Evolutionary conservation across 2,797 vertebrate species (phyloP).

Genomic region (Perdix hodgsoniae): DNA sequence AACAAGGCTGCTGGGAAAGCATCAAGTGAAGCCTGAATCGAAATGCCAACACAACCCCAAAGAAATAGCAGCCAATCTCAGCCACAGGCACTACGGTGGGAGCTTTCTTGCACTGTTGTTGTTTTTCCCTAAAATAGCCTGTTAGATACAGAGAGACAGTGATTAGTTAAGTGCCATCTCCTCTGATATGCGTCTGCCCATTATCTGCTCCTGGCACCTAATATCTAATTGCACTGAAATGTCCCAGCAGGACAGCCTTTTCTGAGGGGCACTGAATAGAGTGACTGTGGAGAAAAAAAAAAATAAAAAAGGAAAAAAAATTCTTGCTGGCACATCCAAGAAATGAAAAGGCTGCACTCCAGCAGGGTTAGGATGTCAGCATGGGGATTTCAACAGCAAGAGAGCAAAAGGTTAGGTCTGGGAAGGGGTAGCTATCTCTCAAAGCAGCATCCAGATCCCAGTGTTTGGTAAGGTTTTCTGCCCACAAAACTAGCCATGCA

Average conservation of each 20-base stretch:
- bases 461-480: slow-evolving; percentile 20
- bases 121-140: slow-evolving; percentile 57
- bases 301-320: neutral
- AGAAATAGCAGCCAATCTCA: neutral
- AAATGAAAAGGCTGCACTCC: neutral
- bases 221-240: slow-evolving; percentile 36
- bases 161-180: slow-evolving; percentile 59
- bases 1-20: slow-evolving; percentile 61
- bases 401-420: slow-evolving; percentile 8
- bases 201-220: slow-evolving; percentile 57
- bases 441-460: neutral
- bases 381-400: slow-evolving; percentile 8
- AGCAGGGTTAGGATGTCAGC: slow-evolving; percentile 1
- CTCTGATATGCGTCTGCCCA: neutral
- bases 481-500: neutral
- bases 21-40: neutral
- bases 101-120: slow-evolving; percentile 32
- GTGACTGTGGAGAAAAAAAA: neutral
- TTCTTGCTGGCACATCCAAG: neutral
- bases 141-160: slow-evolving; percentile 23
- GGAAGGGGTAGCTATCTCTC: slow-evolving; percentile 32
- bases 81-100: neutral
- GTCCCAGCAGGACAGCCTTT: slow-evolving; percentile 3
- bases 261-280: neutral
- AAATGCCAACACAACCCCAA: slow-evolving; percentile 14